Evolutionary conservation across 2,113 vertebrate species (phyloP), one percentile per base, ranked within the genome.

Genomic region (Lepus europaeus): DNA sequence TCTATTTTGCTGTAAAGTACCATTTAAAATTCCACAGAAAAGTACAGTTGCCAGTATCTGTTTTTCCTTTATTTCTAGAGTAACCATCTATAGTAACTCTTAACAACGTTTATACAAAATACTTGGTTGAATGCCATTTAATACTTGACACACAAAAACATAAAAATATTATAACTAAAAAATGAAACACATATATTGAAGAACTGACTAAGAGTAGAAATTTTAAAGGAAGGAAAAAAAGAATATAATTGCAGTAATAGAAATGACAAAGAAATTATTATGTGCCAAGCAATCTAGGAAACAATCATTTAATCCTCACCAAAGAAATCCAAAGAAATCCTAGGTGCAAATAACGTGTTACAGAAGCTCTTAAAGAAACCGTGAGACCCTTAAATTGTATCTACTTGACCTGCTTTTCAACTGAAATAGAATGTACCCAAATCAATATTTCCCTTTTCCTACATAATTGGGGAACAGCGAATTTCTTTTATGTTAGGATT

Each of bases 331-430:
- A 61, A 79, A 94, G 79, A 82, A 83, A 27, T 10, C 83, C 68
- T 16, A 73, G 9, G 45, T 68, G 83, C 82, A 95, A 92, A 92
- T 88, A 84, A 68, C 27, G 33, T 83, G 84, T 16, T 68, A 63
- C 36, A n/a, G 45, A 96, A 76, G 19, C 70, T 87, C 83, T 73
- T 95, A 72, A 91, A 63, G 89, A 90, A 90, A 84, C 25, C 13
- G 2, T 73, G 68, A 93, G 77, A n/a, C 5, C 16, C n/a, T 78
- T 51, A 49, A 90, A 96, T 88, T 73, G 61, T 49, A 61, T 23
- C 84, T 95, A 61, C 27, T 89, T 95, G 91, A 84, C 70, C 89
- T 93, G 80, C 33, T 89, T 96, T 89, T 90, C 70, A 89, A 80
- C 51, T 45, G 66, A 94, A 76, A 81, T 39, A 89, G 76, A 92